Evolutionary conservation across 2,888 invertebrate genomes (phyloP).

Genomic region (Sarcophaga variegata): DNA sequence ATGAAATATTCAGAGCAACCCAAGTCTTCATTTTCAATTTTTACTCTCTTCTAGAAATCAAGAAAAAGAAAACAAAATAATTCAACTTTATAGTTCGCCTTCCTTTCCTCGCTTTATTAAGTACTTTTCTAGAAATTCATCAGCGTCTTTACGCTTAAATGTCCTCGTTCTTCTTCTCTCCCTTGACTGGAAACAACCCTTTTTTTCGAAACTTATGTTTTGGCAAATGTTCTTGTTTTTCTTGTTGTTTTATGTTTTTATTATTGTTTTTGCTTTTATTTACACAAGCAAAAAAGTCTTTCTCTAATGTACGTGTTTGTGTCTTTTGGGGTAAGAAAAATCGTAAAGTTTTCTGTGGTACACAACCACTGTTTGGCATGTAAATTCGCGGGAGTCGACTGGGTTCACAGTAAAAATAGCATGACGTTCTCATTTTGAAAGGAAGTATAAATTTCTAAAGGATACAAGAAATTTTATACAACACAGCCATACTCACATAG

Average conservation of each 20-base stretch:
- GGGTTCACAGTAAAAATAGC: constrained; percentile 75
- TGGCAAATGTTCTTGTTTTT: neutral
- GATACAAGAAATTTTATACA: neutral
- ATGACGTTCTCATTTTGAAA: neutral
- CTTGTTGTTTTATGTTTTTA: neutral
- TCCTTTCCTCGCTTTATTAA: neutral
- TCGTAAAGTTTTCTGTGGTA: constrained; percentile 1
- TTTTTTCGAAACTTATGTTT: constrained; percentile 23
- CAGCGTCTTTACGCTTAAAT: constrained; percentile 14
- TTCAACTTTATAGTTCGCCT: neutral
- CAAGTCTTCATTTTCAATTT: too few species aligned
- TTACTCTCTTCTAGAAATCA: neutral
- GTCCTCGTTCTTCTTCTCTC: constrained; percentile 1
- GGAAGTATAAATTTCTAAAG: neutral
- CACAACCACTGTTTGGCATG: constrained; percentile 70
- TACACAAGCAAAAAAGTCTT: constrained; percentile 44
- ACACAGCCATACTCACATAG: neutral
- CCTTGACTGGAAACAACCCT: constrained; percentile 43
- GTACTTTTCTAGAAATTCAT: constrained; percentile 34
- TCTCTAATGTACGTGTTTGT: constrained; percentile 1
- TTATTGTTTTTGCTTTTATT: constrained; percentile 27
- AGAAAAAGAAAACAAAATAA: neutral
- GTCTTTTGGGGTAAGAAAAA: constrained; percentile 45
- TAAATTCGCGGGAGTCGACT: constrained; percentile 79
- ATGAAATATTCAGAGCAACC: too few species aligned